Evolutionary conservation across 2,797 vertebrate species (phyloP).

Genomic region (Esox masquinongy): DNA sequence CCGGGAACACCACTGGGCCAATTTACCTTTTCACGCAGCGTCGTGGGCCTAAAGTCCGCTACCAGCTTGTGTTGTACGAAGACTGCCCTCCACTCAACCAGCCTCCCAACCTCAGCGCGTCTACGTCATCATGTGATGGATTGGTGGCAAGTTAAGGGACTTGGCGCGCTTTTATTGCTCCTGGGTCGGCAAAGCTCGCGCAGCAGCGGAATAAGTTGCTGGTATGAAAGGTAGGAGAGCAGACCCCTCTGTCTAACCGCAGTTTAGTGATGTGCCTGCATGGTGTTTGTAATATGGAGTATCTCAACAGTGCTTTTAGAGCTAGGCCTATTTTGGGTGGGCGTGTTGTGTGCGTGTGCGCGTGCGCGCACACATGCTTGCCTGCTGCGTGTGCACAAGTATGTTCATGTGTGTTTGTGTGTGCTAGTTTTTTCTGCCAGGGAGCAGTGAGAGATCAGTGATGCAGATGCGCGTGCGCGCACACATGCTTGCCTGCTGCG

Average conservation of each 20-base stretch:
- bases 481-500: background rate
- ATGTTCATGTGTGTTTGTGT: background rate
- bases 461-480: background rate
- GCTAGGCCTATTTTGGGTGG: background rate
- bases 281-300: constrained; percentile 1
- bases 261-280: background rate
- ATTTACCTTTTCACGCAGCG: constrained; percentile 2
- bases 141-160: constrained; percentile 10
- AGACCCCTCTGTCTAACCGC: background rate
- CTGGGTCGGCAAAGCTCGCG: background rate
- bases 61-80: constrained; percentile 12
- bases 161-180: background rate
- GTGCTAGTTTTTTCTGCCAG: constrained; percentile 6
- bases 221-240: background rate
- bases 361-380: background rate
- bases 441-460: no score
- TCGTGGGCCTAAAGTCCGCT: background rate
- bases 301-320: background rate
- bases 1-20: constrained; percentile 2
- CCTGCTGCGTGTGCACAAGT: background rate
- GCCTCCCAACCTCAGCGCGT: constrained; percentile 25
- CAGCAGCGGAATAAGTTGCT: background rate
- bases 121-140: constrained; percentile 38
- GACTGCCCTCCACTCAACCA: constrained; percentile 34
- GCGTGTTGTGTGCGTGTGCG: background rate